Conservation (phyloP, 2,888 invertebrate species). For the Ariolimax columbianus region DNA sequence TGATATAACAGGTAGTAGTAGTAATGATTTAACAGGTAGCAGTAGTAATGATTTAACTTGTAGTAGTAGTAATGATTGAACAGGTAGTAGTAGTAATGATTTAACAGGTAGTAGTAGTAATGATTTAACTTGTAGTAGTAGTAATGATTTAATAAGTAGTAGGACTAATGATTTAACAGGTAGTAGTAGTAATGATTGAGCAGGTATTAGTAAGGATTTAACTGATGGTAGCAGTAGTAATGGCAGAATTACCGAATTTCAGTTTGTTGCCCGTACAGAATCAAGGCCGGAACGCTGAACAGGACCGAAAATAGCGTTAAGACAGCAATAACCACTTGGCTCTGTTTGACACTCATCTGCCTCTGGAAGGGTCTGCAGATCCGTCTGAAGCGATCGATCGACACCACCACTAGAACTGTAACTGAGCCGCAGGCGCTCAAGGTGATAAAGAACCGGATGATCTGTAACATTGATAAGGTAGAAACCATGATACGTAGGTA, state of each 20-base stretch:
- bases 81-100: background rate
- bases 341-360: constrained; percentile 40
- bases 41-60: background rate
- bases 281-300: constrained; percentile 18
- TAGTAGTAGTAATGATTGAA: constrained; percentile 12
- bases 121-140: background rate
- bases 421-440: constrained; percentile 37
- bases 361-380: constrained; percentile 36
- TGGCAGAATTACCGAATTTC: constrained; percentile 2
- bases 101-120: background rate
- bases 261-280: constrained; percentile 30
- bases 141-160: background rate
- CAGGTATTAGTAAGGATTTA: background rate
- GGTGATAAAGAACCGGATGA: constrained; percentile 35
- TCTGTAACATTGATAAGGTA: too few species aligned
- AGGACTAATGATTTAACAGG: background rate
- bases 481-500: too few species aligned
- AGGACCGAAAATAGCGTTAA: background rate
- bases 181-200: background rate
- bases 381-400: constrained; percentile 44
- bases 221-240: background rate
- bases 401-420: constrained; percentile 28
- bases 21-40: background rate
- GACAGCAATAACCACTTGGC: background rate
- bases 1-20: background rate